Evolutionary conservation across 2,888 invertebrate species (phyloP).

Genomic region (Hesperia comma): DNA sequence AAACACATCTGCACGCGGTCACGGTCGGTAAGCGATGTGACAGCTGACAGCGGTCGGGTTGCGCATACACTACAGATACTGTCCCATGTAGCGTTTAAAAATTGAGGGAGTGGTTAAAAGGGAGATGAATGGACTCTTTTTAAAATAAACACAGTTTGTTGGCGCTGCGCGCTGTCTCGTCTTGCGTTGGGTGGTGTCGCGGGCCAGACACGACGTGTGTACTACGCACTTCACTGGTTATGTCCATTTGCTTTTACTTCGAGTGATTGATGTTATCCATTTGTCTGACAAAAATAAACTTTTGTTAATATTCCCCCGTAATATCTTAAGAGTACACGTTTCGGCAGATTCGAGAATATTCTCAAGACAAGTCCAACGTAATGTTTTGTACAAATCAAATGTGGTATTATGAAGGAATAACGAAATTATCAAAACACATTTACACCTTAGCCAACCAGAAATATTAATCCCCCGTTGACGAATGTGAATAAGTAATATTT

Average conservation of each 20-base stretch:
- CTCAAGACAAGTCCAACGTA: background rate
- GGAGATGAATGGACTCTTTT: slow-evolving; percentile 66
- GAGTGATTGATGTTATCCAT: slow-evolving; percentile 54
- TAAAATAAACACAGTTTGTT: slow-evolving; percentile 67
- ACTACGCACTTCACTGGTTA: slow-evolving; percentile 54
- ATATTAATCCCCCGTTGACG: too few species aligned
- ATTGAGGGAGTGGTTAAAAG: slow-evolving; percentile 48
- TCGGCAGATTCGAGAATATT: background rate
- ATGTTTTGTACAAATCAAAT: background rate
- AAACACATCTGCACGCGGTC: too few species aligned
- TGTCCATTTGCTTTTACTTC: slow-evolving; percentile 54
- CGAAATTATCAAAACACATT: too few species aligned
- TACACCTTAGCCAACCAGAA: too few species aligned
- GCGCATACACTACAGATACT: too few species aligned
- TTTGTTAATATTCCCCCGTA: background rate
- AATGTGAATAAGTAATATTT: too few species aligned
- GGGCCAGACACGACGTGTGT: slow-evolving; percentile 43
- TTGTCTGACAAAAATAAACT: slow-evolving; percentile 45
- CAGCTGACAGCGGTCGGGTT: too few species aligned
- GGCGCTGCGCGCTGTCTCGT: slow-evolving; percentile 48
- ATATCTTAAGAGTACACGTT: background rate
- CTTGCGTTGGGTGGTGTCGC: slow-evolving; percentile 46
- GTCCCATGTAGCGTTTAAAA: slow-evolving; percentile 27
- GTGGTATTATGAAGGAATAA: too few species aligned
- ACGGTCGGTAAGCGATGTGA: too few species aligned